These are phyloP conservation scores for Platycnemis pennipes DNA, from an alignment of 2,888 invertebrate genomes.

Conservation along the genomic window DNA sequence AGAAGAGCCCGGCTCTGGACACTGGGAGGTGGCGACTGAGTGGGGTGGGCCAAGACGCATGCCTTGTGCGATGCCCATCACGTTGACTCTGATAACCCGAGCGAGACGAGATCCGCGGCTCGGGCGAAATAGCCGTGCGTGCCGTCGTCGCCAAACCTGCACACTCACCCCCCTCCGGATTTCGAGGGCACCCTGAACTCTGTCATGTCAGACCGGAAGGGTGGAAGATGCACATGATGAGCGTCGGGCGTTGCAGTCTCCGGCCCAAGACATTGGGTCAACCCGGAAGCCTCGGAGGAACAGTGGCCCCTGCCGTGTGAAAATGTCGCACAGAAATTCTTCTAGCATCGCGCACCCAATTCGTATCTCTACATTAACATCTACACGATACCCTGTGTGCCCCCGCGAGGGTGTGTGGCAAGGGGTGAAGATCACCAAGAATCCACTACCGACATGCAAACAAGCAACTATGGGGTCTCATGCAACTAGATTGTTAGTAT, in stretches of 20 bases:
- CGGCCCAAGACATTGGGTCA: slow-evolving; percentile 29
- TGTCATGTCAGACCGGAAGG: background rate
- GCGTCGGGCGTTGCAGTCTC: slow-evolving; percentile 33
- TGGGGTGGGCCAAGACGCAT: background rate
- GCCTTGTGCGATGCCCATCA: slow-evolving; percentile 24
- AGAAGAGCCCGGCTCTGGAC: background rate
- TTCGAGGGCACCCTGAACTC: background rate
- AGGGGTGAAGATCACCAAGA: too few species aligned
- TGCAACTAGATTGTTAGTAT: too few species aligned
- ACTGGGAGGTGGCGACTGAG: background rate
- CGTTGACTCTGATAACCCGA: slow-evolving; percentile 62
- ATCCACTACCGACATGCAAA: too few species aligned
- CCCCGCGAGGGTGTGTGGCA: too few species aligned
- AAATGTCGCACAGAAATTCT: background rate
- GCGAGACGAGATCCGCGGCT: slow-evolving; percentile 20
- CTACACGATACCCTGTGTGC: too few species aligned
- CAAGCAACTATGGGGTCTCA: too few species aligned
- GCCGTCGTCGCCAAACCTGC: too few species aligned
- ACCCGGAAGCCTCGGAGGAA: slow-evolving; percentile 43
- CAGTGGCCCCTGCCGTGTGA: slow-evolving; percentile 28
- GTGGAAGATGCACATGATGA: background rate
- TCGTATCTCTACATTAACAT: too few species aligned
- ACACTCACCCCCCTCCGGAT: background rate
- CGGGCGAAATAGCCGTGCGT: background rate
- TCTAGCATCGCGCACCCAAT: background rate